Conservation (phyloP, 2,888 invertebrate species). For the Dinocampus coccinellae region DNA sequence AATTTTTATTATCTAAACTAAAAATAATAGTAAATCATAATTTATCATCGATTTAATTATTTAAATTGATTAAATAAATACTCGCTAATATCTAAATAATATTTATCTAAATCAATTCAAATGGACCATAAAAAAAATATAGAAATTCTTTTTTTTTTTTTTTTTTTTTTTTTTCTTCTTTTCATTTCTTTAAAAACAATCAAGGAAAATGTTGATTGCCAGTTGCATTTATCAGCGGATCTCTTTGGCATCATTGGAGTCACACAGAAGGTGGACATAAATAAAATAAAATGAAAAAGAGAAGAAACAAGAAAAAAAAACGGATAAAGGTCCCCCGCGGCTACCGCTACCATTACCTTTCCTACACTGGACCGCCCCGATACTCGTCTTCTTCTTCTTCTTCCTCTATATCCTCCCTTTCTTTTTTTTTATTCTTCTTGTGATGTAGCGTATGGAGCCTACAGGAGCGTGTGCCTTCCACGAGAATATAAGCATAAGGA, state of each 20-base stretch:
- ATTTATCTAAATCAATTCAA: too few relatives aligned
- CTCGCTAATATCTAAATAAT: too few relatives aligned
- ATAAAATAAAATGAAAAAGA: constrained; percentile 2
- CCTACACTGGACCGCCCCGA: constrained; percentile 18
- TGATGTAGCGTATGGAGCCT: not conserved
- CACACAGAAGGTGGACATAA: constrained; percentile 22
- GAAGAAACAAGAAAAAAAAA: constrained; percentile 11
- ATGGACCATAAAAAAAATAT: not conserved
- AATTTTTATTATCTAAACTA: too few relatives aligned
- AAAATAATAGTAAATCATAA: too few relatives aligned
- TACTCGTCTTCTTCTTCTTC: constrained; percentile 5
- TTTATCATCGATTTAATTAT: too few relatives aligned
- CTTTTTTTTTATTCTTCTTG: not conserved
- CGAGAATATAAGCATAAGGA: not conserved
- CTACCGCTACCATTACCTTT: constrained; percentile 50
- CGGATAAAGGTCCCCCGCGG: constrained; percentile 50
- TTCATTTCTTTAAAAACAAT: not conserved
- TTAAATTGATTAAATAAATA: too few relatives aligned
- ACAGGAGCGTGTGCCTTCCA: not conserved
- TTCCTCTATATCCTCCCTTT: not conserved
- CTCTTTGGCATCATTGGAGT: constrained; percentile 28
- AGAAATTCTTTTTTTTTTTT: constrained; percentile 52
- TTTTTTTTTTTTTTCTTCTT: constrained; percentile 19
- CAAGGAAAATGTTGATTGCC: constrained; percentile 47
- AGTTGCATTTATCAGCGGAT: constrained; percentile 45